These are phyloP conservation scores for Eilema depressum DNA, from an alignment of 2,888 invertebrate genomes.

Conservation along the genomic window DNA sequence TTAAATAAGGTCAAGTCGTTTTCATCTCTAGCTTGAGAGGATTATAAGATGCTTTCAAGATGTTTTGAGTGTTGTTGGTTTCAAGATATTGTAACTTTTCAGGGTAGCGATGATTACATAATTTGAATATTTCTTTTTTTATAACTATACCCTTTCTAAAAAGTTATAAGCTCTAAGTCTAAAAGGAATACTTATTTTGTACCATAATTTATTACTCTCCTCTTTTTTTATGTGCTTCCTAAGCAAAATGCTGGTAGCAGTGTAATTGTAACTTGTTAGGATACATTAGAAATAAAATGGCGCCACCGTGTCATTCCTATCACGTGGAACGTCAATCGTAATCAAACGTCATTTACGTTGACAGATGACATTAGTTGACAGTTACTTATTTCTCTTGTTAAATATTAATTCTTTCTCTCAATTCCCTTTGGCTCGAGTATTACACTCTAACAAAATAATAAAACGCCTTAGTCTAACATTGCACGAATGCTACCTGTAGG, in stretches of 20 bases:
- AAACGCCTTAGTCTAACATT: slow-evolving; percentile 9
- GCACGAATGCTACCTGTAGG: slow-evolving; percentile 24
- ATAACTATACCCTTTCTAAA: neutral
- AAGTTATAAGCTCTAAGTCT: neutral
- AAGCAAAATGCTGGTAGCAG: neutral
- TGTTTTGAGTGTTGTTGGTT: slow-evolving; percentile 4
- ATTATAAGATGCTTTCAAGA: slow-evolving; percentile 17
- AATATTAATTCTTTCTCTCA: neutral
- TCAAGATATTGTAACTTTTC: slow-evolving; percentile 10
- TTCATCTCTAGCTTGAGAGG: slow-evolving; percentile 12
- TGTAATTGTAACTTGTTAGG: neutral
- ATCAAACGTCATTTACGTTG: neutral
- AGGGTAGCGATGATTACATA: neutral
- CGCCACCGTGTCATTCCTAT: neutral
- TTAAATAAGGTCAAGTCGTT: slow-evolving; percentile 15
- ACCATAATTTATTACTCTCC: neutral
- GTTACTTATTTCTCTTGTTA: neutral
- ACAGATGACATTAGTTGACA: neutral
- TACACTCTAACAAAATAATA: slow-evolving; percentile 9
- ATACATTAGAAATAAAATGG: neutral
- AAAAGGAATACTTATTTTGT: neutral
- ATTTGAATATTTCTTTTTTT: neutral
- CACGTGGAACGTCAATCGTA: neutral
- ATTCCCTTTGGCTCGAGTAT: neutral
- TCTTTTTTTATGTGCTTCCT: neutral